Percentiles rank a stretch among this genome's conserved stretches.
Evolutionary conservation across 2,888 invertebrate genomes (phyloP).

Genomic region (Chirona hameri): DNA sequence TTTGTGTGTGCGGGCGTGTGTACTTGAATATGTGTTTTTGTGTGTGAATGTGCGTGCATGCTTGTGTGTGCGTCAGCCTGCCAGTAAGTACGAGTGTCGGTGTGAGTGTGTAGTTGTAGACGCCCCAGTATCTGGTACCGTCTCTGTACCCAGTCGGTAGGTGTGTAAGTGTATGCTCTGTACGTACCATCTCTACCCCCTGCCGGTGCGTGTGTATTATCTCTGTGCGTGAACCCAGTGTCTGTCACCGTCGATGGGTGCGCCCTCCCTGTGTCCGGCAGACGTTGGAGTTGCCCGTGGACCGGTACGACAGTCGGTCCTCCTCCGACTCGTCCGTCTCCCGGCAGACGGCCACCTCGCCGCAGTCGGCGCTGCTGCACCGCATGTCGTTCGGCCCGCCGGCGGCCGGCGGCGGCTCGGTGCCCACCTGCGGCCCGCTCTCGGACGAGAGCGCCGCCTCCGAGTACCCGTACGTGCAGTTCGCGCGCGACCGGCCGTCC

Average conservation of each 20-base stretch:
- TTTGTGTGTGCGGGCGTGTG: no score
- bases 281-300: conserved; percentile 49
- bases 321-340: conserved; percentile 63
- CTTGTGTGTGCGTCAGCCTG: no score
- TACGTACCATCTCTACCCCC: background rate
- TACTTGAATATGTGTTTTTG: no score
- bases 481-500: conserved; percentile 56
- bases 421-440: conserved; percentile 47
- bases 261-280: background rate
- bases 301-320: conserved; percentile 71
- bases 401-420: conserved; percentile 32
- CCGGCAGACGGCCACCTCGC: conserved; percentile 43
- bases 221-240: background rate
- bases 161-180: background rate
- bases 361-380: conserved; percentile 32
- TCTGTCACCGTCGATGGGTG: background rate
- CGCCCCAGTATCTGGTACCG: no score
- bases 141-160: background rate
- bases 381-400: conserved; percentile 37
- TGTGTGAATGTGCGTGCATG: no score
- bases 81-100: background rate
- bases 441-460: background rate
- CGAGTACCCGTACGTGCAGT: conserved; percentile 74
- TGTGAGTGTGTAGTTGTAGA: background rate
- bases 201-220: background rate